A percentile compares a stretch with the other conserved stretches of the same genome.
These are phyloP conservation scores for Erythrolamprus reginae DNA, from an alignment of 2,113 vertebrate species.

Conservation along the genomic window DNA sequence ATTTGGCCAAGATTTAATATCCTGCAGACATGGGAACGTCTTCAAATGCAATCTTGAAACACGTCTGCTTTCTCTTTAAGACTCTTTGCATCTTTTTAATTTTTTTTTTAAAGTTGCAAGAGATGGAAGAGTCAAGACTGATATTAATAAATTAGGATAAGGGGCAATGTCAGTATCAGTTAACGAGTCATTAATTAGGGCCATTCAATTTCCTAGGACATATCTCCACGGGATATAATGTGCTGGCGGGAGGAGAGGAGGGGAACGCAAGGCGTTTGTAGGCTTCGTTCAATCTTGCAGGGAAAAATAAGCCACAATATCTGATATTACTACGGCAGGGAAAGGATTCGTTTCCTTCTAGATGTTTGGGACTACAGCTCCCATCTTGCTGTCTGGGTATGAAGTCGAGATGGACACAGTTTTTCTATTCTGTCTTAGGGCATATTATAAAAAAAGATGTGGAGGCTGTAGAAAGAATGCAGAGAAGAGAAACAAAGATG, in stretches of 20 bases:
- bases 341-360: neutral
- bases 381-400: neutral
- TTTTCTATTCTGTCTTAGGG: neutral
- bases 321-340: neutral
- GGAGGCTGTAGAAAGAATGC: neutral
- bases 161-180: conserved; percentile 3
- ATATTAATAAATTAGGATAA: conserved; percentile 23
- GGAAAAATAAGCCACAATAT: no score
- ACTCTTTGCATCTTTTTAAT: neutral
- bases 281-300: no score
- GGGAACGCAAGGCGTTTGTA: neutral
- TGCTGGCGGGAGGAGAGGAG: neutral
- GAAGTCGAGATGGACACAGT: neutral
- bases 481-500: neutral
- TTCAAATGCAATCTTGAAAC: neutral
- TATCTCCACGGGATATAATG: neutral
- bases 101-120: neutral
- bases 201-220: neutral
- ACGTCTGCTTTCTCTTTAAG: neutral
- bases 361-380: neutral
- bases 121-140: conserved; percentile 1
- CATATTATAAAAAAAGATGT: neutral
- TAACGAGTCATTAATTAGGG: conserved; percentile 20
- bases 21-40: neutral
- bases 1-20: neutral